phyloP scores from a whole-genome alignment of 2,797 vertebrate species.

The Molossus molossus region DNA sequence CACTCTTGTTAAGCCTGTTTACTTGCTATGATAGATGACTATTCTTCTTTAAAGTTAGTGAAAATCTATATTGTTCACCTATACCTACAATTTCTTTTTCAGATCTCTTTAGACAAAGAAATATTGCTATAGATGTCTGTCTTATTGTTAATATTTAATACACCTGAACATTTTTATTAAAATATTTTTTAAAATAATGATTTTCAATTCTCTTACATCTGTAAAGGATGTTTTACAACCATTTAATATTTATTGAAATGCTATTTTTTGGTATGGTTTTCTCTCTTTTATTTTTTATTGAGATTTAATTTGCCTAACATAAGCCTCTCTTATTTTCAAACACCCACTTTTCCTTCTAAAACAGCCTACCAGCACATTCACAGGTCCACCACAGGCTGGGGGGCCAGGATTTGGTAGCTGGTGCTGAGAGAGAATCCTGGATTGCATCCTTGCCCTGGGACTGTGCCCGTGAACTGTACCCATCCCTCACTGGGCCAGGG shows the following conservation, averaged over 20 bases:
- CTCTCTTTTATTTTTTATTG: not conserved
- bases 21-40: not conserved
- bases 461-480: not conserved
- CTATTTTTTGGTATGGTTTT: constrained; percentile 5
- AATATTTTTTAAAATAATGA: not conserved
- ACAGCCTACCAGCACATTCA: not conserved
- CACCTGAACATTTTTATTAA: constrained; percentile 51
- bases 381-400: constrained; percentile 18
- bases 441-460: not conserved
- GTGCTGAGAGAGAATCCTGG: constrained; percentile 66
- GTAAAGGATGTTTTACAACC: constrained; percentile 16
- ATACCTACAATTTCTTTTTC: not conserved
- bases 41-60: not conserved
- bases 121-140: not conserved
- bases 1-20: not conserved
- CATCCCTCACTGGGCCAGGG: not conserved
- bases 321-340: constrained; percentile 35
- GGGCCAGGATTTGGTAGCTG: constrained; percentile 74
- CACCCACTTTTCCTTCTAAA: not conserved
- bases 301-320: not conserved
- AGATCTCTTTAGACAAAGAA: not conserved
- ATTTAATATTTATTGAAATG: constrained; percentile 37
- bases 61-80: constrained; percentile 31
- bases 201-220: not conserved
- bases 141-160: constrained; percentile 18